Conservation (phyloP, 2,113 vertebrate genomes). For the Columba livia region DNA sequence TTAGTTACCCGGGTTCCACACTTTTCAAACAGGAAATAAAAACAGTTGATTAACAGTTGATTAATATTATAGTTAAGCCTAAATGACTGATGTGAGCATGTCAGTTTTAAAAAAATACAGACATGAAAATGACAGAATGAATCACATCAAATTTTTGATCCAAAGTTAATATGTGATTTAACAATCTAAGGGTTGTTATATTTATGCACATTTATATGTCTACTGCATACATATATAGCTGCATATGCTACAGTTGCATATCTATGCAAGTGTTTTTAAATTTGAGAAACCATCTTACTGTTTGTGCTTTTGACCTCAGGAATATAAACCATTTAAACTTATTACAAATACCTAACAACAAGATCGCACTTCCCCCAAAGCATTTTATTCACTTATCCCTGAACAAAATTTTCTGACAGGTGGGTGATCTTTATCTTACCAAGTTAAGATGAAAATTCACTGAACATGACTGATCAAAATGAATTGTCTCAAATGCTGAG, state of each 20-base stretch:
- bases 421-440: not conserved
- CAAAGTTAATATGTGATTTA: not conserved
- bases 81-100: not conserved
- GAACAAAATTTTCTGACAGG: not conserved
- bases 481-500: not conserved
- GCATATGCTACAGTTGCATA: not conserved
- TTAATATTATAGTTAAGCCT: not conserved
- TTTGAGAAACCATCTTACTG: not conserved
- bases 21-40: not conserved
- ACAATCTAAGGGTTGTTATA: not conserved
- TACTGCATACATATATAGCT: not conserved
- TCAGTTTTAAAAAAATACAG: not conserved
- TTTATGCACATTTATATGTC: not conserved
- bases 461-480: not conserved
- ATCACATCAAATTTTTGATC: not conserved
- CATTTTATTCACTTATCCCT: not conserved
- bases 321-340: not conserved
- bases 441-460: not conserved
- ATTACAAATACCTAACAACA: not conserved
- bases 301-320: not conserved
- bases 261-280: not conserved
- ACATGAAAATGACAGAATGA: not conserved
- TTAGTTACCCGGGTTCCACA: not conserved
- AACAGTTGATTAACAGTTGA: not conserved
- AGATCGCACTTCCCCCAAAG: not conserved